Conservation (phyloP, 1,140 invertebrate genomes). For the Drosophila malerkotliana region DNA sequence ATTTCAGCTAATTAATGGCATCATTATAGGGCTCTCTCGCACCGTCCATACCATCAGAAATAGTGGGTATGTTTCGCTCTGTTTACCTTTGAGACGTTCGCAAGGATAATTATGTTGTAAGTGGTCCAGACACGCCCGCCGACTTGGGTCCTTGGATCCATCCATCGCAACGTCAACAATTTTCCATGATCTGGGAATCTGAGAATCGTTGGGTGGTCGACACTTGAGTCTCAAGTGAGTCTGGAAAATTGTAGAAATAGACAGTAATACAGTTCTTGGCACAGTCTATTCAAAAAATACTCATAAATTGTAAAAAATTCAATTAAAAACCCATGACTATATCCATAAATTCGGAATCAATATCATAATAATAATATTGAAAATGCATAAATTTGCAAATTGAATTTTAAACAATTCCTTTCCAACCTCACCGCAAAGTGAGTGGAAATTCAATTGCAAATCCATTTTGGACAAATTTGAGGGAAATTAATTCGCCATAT, state of each 20-base stretch:
- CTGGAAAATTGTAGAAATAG: background rate
- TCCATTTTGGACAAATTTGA: constrained; percentile 33
- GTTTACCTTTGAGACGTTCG: constrained; percentile 28
- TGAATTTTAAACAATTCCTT: constrained; percentile 32
- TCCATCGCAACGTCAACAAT: constrained; percentile 19
- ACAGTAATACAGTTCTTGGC: background rate
- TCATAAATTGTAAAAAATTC: background rate
- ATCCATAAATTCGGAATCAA: constrained; percentile 1
- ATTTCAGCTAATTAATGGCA: constrained; percentile 78
- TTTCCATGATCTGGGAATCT: constrained; percentile 21
- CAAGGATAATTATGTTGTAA: constrained; percentile 73
- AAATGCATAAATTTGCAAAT: constrained; percentile 31
- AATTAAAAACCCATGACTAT: background rate
- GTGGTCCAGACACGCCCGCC: constrained; percentile 55
- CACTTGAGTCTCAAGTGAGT: constrained; percentile 19
- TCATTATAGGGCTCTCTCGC: constrained; percentile 53
- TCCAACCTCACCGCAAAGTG: constrained; percentile 11
- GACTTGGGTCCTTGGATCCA: constrained; percentile 13
- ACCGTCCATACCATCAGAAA: background rate
- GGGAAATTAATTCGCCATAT: constrained; percentile 38
- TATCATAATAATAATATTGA: background rate
- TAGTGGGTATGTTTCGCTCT: constrained; percentile 6
- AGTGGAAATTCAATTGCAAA: constrained; percentile 40
- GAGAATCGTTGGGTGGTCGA: constrained; percentile 38
- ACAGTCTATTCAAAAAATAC: background rate